Base-by-base conservation (phyloP, 23 tunicate genomes). In the Trididemnum miniatum region DNA sequence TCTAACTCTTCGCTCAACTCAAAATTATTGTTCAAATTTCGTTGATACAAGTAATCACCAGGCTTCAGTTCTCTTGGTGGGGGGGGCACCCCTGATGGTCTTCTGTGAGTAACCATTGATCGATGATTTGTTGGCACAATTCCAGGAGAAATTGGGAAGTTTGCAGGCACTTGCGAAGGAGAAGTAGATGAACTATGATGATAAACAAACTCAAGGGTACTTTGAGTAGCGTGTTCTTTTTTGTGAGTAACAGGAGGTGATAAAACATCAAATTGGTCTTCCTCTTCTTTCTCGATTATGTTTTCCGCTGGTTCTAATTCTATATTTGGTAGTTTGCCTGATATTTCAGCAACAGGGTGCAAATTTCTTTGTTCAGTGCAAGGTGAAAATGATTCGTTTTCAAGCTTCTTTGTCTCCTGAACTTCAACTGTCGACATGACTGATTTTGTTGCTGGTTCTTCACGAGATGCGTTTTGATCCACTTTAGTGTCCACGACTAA, bases 71-170 rank as follows among this genome's bases (percentile, higher is more conserved):
- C 88, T 62, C 94, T 67, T 15, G 94, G 67, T 18, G 94, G 94
- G 18, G 94, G 94, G 20, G 94, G 94, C 25, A 89, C 88, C 0
- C 94, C 94, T 32, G 94, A 89, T 3, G 87, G 73, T 35, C 94
- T 64, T 65, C 94, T 71, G 22, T 77, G 35, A 32, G 62, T 59
- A 32, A 28, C 63, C 33, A n/a, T 0, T 25, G 30, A 40, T 25
- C 88, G 76, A 18, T 26, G 24, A 15, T 9, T 31, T 51, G 36
- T 23, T 0, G 80, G 40, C 26, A n/a, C 22, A 30, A 23, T 31
- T 9, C 23, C 71, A 0, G 85, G 36, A 31, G 82, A 31, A 15
- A 65, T 72, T 24, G 84, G 59, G 35, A 79, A 86, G 1, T 35
- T 71, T 12, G 84, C 90, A 12, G 65, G 51, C 20, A 31, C 1